These are phyloP conservation scores for Halesus radiatus DNA, from an alignment of 1,140 invertebrate genomes.

Conservation along the genomic window DNA sequence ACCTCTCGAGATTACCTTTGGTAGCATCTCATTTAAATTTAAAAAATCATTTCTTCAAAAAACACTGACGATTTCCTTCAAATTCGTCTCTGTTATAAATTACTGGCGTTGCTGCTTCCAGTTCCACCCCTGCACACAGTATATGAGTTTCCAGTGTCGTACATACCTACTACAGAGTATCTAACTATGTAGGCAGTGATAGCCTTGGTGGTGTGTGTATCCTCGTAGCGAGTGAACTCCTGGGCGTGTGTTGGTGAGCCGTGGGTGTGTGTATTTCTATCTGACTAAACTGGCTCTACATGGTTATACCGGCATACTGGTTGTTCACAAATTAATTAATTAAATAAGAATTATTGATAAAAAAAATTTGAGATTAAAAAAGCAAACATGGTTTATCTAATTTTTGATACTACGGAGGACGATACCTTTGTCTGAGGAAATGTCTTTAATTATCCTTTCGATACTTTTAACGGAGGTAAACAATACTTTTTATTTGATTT, in stretches of 20 bases:
- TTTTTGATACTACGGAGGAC: no score
- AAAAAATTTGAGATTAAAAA: no score
- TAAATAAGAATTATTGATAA: no score
- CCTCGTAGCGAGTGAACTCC: neutral
- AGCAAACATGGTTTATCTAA: no score
- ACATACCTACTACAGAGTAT: no score
- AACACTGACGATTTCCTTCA: no score
- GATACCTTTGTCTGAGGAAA: no score
- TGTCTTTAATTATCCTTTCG: neutral
- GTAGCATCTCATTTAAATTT: no score
- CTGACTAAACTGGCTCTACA: conserved; percentile 25
- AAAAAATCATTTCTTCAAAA: no score
- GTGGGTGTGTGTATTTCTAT: conserved; percentile 14
- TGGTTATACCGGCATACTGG: neutral
- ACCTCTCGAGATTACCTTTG: no score
- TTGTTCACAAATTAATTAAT: conserved; percentile 6
- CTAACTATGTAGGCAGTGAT: no score
- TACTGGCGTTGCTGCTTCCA: neutral
- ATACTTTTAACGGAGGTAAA: neutral
- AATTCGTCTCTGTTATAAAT: conserved; percentile 10
- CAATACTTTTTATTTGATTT: neutral
- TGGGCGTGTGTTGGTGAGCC: neutral
- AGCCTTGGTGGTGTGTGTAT: neutral
- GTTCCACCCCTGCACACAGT: neutral
- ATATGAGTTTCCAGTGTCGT: conserved; percentile 3